A percentile compares a stretch with the other conserved stretches of the same genome.
Conservation (phyloP, 2,797 vertebrate genomes). For the Tangara arthus region DNA sequence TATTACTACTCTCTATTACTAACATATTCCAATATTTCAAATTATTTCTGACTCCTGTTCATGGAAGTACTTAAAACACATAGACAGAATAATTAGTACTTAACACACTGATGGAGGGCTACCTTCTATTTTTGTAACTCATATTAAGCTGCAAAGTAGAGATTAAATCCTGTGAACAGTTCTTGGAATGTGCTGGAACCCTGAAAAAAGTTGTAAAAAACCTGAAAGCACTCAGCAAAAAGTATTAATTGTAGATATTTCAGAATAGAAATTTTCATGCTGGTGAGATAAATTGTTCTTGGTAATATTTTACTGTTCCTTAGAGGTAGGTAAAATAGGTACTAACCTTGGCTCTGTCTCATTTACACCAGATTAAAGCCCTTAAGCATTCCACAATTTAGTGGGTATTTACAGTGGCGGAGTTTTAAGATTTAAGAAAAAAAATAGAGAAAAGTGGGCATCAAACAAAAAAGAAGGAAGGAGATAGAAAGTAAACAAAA, state of each 20-base stretch:
- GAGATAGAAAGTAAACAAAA: neutral
- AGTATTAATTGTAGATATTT: neutral
- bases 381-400: neutral
- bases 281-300: neutral
- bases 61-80: neutral
- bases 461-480: neutral
- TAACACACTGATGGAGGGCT: neutral
- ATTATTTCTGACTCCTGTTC: neutral
- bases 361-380: neutral
- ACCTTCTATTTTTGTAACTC: neutral
- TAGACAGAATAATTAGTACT: neutral
- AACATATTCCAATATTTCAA: neutral
- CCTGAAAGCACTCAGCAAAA: neutral
- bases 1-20: neutral
- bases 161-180: accelerated
- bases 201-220: neutral
- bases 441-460: neutral
- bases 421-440: neutral
- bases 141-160: neutral
- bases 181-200: neutral
- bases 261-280: neutral
- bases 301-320: neutral
- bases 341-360: neutral
- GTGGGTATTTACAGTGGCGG: neutral
- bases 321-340: neutral